Base-by-base conservation (phyloP, 2,113 vertebrate genomes). In the Tachysurus vachellii region DNA sequence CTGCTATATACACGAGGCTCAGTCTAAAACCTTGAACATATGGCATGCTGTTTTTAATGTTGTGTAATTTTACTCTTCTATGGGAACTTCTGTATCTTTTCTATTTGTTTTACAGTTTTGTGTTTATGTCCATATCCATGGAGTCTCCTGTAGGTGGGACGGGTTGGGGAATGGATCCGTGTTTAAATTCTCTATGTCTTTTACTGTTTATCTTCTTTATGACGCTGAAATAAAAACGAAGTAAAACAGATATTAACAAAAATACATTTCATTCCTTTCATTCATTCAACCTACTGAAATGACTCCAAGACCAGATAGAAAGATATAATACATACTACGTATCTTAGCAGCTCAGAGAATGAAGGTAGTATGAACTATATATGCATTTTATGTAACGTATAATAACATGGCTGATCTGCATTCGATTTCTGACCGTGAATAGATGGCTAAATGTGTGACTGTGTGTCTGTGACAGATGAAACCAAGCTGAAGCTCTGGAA, bases 401-500 rank as follows among this genome's bases (percentile, higher is more conserved):
- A n/a, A 26, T 26, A 76, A 26, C 19, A 53, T 1, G 19, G 12
- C 75, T 53, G 76, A 36, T 80, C 16, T 31, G 6, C 3, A 3
- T 80, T 80, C 0, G n/a, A 19, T 31, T 61, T 61, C 10, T 62
- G 31, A 53, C 68, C 53, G 68, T 75, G 62, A 19, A 26, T 21
- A 17, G 42, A 23, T 53, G 8, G 36, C 82, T 73, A 10, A 23
- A 26, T 19, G 44, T 83, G 19, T 36, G 50, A 26, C 56, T 89
- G 71, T 86, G 71, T 83, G n/a, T 91, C 86, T 93, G 88, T 93
- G 92, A 85, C 93, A 99, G 98, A 99, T 93, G 97, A 99, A 93
- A 97, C 97, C 21, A 96, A 97, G 90, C 93, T 99, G 93, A 98
- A 96, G 94, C 92, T 98, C 84, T 99, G 98, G 98, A 99, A 99